phyloP scores from a whole-genome alignment of 2,113 vertebrate genomes.

The Scalopus aquaticus region DNA sequence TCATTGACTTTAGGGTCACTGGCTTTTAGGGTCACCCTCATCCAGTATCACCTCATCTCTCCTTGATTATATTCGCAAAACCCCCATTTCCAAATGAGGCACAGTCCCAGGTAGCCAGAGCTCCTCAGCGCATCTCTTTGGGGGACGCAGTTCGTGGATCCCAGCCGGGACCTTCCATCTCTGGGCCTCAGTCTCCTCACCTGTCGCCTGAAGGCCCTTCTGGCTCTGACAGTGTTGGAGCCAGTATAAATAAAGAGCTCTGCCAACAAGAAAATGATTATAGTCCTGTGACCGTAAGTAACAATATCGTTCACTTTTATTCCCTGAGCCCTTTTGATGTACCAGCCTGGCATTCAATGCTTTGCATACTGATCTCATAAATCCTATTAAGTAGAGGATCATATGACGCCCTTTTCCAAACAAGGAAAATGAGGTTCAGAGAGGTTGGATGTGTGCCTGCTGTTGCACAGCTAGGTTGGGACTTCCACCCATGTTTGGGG shows the following conservation, averaged over 20 bases:
- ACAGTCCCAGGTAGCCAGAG: background rate
- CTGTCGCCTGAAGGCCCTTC: background rate
- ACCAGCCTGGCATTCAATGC: background rate
- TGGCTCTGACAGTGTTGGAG: background rate
- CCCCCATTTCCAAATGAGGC: background rate
- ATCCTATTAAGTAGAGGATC: background rate
- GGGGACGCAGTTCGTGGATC: too few species aligned
- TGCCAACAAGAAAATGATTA: background rate
- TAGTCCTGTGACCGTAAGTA: background rate
- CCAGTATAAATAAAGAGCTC: background rate
- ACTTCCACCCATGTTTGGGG: background rate
- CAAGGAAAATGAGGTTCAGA: background rate
- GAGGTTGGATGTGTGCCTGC: background rate
- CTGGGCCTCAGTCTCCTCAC: background rate
- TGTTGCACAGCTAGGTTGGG: background rate
- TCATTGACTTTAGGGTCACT: background rate
- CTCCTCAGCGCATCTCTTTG: background rate
- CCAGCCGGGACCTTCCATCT: background rate
- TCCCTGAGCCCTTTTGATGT: background rate
- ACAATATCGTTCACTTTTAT: background rate
- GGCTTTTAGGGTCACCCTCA: too few species aligned
- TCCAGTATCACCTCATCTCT: background rate
- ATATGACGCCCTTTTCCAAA: background rate
- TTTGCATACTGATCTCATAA: background rate
- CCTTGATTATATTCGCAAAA: background rate